These are phyloP conservation scores for Pipistrellus kuhlii DNA, from an alignment of 2,797 vertebrate species.

Conservation along the genomic window DNA sequence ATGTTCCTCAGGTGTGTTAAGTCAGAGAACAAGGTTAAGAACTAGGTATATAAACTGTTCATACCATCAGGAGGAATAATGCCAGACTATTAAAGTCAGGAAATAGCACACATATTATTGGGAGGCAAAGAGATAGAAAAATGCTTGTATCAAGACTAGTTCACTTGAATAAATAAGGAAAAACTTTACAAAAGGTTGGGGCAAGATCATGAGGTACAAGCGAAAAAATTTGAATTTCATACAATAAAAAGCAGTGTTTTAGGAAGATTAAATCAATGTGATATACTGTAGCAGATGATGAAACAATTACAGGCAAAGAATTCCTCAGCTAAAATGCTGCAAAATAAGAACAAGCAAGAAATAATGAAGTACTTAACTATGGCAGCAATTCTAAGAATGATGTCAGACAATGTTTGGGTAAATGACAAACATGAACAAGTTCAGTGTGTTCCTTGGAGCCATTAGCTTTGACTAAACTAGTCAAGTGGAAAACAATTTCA, in stretches of 20 bases:
- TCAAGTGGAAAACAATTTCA: conserved; percentile 62
- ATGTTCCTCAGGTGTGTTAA: neutral
- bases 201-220: conserved; percentile 3
- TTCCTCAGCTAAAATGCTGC: neutral
- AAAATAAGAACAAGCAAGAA: conserved; percentile 24
- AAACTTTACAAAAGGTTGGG: conserved; percentile 12
- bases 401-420: neutral
- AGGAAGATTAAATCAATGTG: conserved; percentile 48
- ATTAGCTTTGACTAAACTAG: conserved; percentile 23
- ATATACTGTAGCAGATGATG: neutral
- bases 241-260: conserved; percentile 10
- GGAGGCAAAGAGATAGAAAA: neutral
- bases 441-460: conserved; percentile 3
- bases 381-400: conserved; percentile 5
- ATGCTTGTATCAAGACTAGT: neutral
- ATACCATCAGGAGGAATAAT: neutral
- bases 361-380: neutral
- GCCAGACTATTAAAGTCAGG: neutral
- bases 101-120: conserved; percentile 16
- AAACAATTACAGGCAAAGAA: conserved; percentile 43
- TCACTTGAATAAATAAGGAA: conserved; percentile 9
- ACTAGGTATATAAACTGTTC: neutral
- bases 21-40: conserved; percentile 24
- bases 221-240: conserved; percentile 18
- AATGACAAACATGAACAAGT: conserved; percentile 59